A percentile compares a stretch with the other conserved stretches of the same genome.
These are phyloP conservation scores for Malachius bipustulatus DNA, from an alignment of 2,888 invertebrate species.

Conservation along the genomic window DNA sequence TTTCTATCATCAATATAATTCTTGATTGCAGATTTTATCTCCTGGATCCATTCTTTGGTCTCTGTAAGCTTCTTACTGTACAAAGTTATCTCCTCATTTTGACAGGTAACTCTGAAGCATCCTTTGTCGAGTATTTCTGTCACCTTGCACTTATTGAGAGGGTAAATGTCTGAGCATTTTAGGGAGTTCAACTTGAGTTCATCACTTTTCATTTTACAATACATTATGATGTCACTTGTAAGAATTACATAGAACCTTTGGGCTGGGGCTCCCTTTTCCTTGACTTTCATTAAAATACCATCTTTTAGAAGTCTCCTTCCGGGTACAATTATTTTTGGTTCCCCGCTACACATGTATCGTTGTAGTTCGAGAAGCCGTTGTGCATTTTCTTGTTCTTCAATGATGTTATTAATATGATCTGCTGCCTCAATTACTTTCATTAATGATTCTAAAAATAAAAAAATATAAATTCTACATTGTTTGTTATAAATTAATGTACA, in stretches of 20 bases:
- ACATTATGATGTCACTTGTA: slow-evolving; percentile 61
- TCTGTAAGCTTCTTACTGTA: slow-evolving; percentile 43
- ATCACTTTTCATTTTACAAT: slow-evolving; percentile 52
- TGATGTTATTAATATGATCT: slow-evolving; percentile 57
- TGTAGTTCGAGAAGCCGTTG: slow-evolving; percentile 56
- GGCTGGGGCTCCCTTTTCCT: slow-evolving; percentile 37
- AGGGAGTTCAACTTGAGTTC: slow-evolving; percentile 46
- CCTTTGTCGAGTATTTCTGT: slow-evolving; percentile 46
- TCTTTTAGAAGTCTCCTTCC: slow-evolving; percentile 59
- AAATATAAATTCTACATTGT: too few relatives aligned
- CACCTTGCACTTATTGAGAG: slow-evolving; percentile 56
- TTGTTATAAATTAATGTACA: too few relatives aligned
- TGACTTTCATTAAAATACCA: slow-evolving; percentile 48
- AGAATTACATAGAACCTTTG: slow-evolving; percentile 53
- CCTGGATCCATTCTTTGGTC: slow-evolving; percentile 45
- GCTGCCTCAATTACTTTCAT: slow-evolving; percentile 56
- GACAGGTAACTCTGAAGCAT: slow-evolving; percentile 48
- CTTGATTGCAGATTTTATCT: slow-evolving; percentile 44
- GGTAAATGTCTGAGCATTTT: slow-evolving; percentile 54
- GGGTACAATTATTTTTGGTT: slow-evolving; percentile 54
- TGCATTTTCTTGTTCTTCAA: slow-evolving; percentile 61
- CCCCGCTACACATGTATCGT: slow-evolving; percentile 46
- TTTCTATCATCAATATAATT: slow-evolving; percentile 45
- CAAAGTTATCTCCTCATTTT: slow-evolving; percentile 45
- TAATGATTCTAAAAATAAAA: slow-evolving; percentile 45